Percentiles rank a stretch among this genome's conserved stretches.
Evolutionary conservation across 2,888 invertebrate genomes (phyloP).

Genomic region (Diarsia brunnea): DNA sequence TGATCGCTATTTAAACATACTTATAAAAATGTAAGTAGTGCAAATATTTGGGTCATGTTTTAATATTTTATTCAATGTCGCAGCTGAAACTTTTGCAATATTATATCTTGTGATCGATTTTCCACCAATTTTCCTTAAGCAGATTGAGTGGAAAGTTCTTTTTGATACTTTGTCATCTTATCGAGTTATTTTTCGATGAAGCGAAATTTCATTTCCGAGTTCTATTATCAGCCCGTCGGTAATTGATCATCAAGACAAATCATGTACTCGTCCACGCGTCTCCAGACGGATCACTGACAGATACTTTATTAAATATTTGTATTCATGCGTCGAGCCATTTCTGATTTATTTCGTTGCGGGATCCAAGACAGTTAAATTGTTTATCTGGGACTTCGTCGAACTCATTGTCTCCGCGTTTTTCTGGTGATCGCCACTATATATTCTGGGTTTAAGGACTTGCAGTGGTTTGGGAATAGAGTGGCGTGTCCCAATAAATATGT

Average conservation of each 20-base stretch:
- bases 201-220: not conserved
- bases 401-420: too few species aligned
- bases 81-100: not conserved
- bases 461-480: too few species aligned
- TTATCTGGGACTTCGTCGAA: too few species aligned
- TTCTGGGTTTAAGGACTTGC: too few species aligned
- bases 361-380: too few species aligned
- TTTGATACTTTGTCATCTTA: not conserved
- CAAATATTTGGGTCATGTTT: not conserved
- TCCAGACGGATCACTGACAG: not conserved
- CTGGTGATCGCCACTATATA: too few species aligned
- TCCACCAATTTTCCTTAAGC: constrained; percentile 1
- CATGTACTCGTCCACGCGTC: not conserved
- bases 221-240: not conserved
- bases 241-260: constrained; percentile 6
- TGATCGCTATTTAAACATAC: not conserved
- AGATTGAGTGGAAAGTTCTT: constrained; percentile 16
- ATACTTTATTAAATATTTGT: not conserved
- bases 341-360: not conserved
- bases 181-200: not conserved
- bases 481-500: too few species aligned
- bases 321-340: not conserved
- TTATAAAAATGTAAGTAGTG: not conserved
- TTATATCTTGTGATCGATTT: constrained; percentile 25
- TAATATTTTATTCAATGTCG: constrained; percentile 4